Evolutionary conservation across 2,113 vertebrate species (phyloP), one percentile per base, ranked within the genome.

Genomic region (Hemiprocne comata): DNA sequence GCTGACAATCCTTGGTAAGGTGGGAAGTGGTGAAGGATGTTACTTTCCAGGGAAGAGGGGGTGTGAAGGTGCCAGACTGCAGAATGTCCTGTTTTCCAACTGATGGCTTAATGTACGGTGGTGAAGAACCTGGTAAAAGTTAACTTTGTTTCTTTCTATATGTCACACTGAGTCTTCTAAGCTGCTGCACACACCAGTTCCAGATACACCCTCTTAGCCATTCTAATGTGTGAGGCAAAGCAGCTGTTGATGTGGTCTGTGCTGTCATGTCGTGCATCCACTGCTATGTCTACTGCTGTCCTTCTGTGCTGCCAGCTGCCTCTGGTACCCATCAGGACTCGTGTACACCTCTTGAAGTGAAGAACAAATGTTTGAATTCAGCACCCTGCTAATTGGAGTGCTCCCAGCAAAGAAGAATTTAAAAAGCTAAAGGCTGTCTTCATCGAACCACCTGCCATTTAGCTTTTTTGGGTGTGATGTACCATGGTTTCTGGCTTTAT

Each of bases 321-420:
- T 72, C 31, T 67, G 11, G 64, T 77, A 55, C 58, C 33, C 50
- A 9, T 46, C 38, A 60, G 77, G 61, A 48, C 50, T 83, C 0
- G 0, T 1, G 0, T 77, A 55, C 46, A 62, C 6, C n/a, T 71
- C 40, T 12, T 73, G 14, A 83, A 65, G n/a, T 18, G 23, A 75
- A 53, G 58, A 81, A 50, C 29, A 70, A 15, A 54, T 60, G 18
- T 60, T 89, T 78, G 33, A 46, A 40, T 90, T 86, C 4, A 10
- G 15, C 48, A 84, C 26, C 31, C 38, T n/a, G 34, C 25, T 84
- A 77, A 73, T 77, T 74, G 38, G 60, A 91, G 53, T 64, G 28
- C 42, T 61, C 61, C 7, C 15, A 53, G 65, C 51, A 83, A 88
- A 69, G 48, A 90, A 71, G 21, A 85, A 73, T 54, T 79, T 4